Conservation (phyloP, 1,140 invertebrate species). For the Drosophila sturtevanti region DNA sequence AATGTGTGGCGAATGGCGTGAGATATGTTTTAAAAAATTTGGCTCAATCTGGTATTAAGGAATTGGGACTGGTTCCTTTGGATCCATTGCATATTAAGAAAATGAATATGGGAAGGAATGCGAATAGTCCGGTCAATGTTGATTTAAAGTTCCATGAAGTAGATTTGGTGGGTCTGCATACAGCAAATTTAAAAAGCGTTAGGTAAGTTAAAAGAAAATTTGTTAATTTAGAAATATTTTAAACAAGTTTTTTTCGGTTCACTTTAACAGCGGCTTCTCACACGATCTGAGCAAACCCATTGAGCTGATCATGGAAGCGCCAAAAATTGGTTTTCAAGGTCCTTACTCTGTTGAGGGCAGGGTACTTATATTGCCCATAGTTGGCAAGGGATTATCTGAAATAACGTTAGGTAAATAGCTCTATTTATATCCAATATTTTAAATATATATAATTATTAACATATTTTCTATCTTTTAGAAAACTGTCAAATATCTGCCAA, state of each 20-base stretch:
- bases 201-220: slow-evolving; percentile 36
- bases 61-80: slow-evolving; percentile 48
- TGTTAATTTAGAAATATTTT: background rate
- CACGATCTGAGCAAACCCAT: slow-evolving; percentile 34
- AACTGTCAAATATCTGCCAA: slow-evolving; percentile 27
- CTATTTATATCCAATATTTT: too few relatives aligned
- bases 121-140: slow-evolving; percentile 66
- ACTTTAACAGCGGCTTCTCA: slow-evolving; percentile 47
- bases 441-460: background rate
- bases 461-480: slow-evolving; percentile 6
- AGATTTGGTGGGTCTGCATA: slow-evolving; percentile 72
- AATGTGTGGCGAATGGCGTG: slow-evolving; percentile 47
- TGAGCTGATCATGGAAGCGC: slow-evolving; percentile 40
- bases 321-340: slow-evolving; percentile 76
- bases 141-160: slow-evolving; percentile 79
- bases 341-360: slow-evolving; percentile 84
- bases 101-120: slow-evolving; percentile 56
- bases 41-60: slow-evolving; percentile 47
- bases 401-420: slow-evolving; percentile 53
- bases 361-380: slow-evolving; percentile 84
- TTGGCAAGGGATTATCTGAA: slow-evolving; percentile 83
- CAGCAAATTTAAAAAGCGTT: slow-evolving; percentile 41
- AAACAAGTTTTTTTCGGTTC: background rate
- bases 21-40: slow-evolving; percentile 54
- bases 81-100: slow-evolving; percentile 70